Percentiles rank a stretch among this genome's conserved stretches.
These are phyloP conservation scores for Stegodyphus mimosarum DNA, from an alignment of 1,140 invertebrate species.

Conservation along the genomic window DNA sequence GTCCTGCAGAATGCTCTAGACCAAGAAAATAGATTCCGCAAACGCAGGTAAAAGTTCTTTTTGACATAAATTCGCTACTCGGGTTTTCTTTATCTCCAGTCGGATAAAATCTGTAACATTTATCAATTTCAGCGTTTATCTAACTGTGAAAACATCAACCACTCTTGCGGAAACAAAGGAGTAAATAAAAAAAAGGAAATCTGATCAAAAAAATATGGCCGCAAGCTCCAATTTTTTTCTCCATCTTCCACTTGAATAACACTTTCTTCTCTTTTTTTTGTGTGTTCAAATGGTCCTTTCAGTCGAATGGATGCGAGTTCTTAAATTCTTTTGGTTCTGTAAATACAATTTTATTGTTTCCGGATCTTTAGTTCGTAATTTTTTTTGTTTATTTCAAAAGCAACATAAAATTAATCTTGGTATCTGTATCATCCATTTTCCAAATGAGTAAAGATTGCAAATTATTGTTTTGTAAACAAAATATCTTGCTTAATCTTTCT, in stretches of 20 bases:
- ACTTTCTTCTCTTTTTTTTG: neutral
- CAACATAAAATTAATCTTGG: too few species aligned
- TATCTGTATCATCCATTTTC: too few species aligned
- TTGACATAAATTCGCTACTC: conserved; percentile 26
- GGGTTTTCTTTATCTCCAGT: conserved; percentile 53
- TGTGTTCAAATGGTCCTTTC: conserved; percentile 33
- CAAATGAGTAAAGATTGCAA: too few species aligned
- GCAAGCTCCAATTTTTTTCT: conserved; percentile 26
- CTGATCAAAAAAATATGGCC: conserved; percentile 40
- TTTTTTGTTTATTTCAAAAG: neutral
- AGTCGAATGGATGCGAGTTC: conserved; percentile 34
- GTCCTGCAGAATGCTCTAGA: neutral
- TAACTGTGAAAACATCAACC: conserved; percentile 51
- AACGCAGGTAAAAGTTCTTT: conserved; percentile 43
- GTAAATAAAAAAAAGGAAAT: conserved; percentile 42
- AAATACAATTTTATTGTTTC: conserved; percentile 51
- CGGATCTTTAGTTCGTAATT: conserved; percentile 26
- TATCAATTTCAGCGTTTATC: conserved; percentile 58
- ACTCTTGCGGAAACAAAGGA: conserved; percentile 44
- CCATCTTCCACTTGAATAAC: too few species aligned
- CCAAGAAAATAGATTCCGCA: conserved; percentile 41
- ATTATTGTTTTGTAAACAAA: too few species aligned
- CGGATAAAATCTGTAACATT: conserved; percentile 51
- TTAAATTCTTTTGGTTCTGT: conserved; percentile 51
- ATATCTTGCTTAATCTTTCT: too few species aligned